Evolutionary conservation across 1,140 invertebrate genomes (phyloP), one percentile per base, ranked within the genome.

Genomic region (Heliconius eleuchia): DNA sequence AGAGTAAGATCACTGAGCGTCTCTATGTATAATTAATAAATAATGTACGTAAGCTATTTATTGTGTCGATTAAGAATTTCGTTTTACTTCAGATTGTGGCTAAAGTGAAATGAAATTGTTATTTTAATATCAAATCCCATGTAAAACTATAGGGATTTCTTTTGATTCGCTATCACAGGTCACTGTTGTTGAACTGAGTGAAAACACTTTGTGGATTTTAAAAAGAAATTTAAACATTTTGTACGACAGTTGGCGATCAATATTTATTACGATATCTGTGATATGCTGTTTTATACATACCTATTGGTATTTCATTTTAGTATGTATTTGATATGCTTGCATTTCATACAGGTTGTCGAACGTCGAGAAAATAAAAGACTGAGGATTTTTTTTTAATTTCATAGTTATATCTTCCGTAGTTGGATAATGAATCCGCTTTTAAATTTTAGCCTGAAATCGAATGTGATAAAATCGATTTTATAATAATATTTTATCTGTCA

Each of bases 401-500:
- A 71, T 77, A 80, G 75, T 74, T 77, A 27, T 80, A 76, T 50
- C 42, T 34, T 77, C 74, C 75, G 42, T 77, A 76, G 50, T 71
- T 66, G 75, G 79, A 80, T 71, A 57, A 74, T 46, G 39, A 73
- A 74, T 57, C 57, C 79, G 88, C 91, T 89, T 82, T 87, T 84
- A 78, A 86, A 85, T 89, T 88, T 88, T 89, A 88, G 80, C 85
- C 81, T 78, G 78, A 83, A 87, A 90, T 82, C 83, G 71, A 90
- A 86, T 92, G 90, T 91, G 90, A 92, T 92, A 92, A 88, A 85
- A 83, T 87, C 81, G 55, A 80, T 79, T 90, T 89, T 82, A 77
- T 89, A 78, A 76, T 73, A 74, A 79, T 83, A 76, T 80, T 80
- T 80, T 80, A 80, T 77, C 71, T 74, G 71, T 80, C 71, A 30